Conservation (phyloP, 2,113 vertebrate species). For the Nothobranchius furzeri region DNA sequence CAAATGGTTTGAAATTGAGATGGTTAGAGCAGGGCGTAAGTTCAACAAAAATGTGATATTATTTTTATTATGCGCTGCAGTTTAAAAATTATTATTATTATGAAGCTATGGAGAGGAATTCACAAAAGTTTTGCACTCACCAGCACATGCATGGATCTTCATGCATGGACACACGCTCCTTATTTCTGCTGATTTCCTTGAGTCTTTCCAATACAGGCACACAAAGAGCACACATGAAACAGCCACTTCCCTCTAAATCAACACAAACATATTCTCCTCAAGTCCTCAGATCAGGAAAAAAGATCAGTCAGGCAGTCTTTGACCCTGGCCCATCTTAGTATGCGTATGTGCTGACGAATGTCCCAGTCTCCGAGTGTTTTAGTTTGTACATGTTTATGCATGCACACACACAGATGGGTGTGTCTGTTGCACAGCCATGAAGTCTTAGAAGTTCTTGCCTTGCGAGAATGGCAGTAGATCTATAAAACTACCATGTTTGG, state of each 20-base stretch:
- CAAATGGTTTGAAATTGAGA: constrained; percentile 1
- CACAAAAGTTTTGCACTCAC: too few species aligned
- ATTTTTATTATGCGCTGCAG: too few species aligned
- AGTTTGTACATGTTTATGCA: constrained; percentile 50
- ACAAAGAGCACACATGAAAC: constrained; percentile 48
- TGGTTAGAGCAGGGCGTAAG: too few species aligned
- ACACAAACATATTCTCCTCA: constrained; percentile 72
- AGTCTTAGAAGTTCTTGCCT: constrained; percentile 42
- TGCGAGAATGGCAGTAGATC: constrained; percentile 51
- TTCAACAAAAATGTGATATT: too few species aligned
- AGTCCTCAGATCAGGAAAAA: constrained; percentile 74
- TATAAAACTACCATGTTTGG: constrained; percentile 46
- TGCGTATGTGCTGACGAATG: constrained; percentile 39
- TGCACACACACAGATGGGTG: constrained; percentile 31
- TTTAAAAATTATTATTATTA: background rate
- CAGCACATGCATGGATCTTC: background rate
- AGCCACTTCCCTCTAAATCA: constrained; percentile 54
- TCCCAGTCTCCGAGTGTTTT: constrained; percentile 26
- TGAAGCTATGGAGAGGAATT: too few species aligned
- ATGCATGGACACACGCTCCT: constrained; percentile 4
- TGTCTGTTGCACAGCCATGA: constrained; percentile 34
- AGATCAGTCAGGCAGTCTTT: constrained; percentile 76
- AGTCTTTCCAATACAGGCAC: constrained; percentile 35
- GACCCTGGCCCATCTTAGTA: constrained; percentile 63
- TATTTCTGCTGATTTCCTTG: constrained; percentile 20